phyloP scores from a whole-genome alignment of 2,888 invertebrate species.

The Chalcis sispes region DNA sequence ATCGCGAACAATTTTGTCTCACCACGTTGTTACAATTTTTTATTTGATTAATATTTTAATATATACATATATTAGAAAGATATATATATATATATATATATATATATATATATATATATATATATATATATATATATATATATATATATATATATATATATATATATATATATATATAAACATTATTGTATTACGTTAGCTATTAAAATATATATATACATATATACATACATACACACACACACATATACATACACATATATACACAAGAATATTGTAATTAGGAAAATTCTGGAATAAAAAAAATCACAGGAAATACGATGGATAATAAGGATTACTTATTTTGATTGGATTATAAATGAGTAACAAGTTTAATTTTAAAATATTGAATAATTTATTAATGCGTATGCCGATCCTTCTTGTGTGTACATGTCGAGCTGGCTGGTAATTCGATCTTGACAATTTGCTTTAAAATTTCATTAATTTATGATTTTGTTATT shows the following conservation, averaged over 20 bases:
- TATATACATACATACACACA: constrained; percentile 46
- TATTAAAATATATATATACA: constrained; percentile 62
- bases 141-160: neutral
- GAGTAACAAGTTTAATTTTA: constrained; percentile 53
- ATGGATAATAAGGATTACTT: constrained; percentile 30
- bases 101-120: no score
- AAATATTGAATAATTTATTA: constrained; percentile 58
- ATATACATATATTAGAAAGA: constrained; percentile 60
- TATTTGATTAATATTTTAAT: constrained; percentile 69
- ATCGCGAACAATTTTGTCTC: constrained; percentile 46
- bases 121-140: constrained; percentile 55
- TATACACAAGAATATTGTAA: constrained; percentile 59
- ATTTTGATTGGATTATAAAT: constrained; percentile 30
- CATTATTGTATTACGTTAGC: constrained; percentile 66
- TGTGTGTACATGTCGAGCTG: constrained; percentile 46
- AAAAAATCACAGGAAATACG: constrained; percentile 44
- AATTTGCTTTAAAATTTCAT: constrained; percentile 43
- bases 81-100: constrained; percentile 49
- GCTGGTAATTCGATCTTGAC: constrained; percentile 37
- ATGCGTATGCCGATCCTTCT: constrained; percentile 45
- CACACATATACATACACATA: constrained; percentile 52
- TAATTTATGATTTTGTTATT: constrained; percentile 35
- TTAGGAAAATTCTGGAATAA: constrained; percentile 64
- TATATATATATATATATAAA: constrained; percentile 53
- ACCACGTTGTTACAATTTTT: constrained; percentile 67